Conservation (phyloP, 2,113 vertebrate genomes). For the Hippocampus zosterae region DNA sequence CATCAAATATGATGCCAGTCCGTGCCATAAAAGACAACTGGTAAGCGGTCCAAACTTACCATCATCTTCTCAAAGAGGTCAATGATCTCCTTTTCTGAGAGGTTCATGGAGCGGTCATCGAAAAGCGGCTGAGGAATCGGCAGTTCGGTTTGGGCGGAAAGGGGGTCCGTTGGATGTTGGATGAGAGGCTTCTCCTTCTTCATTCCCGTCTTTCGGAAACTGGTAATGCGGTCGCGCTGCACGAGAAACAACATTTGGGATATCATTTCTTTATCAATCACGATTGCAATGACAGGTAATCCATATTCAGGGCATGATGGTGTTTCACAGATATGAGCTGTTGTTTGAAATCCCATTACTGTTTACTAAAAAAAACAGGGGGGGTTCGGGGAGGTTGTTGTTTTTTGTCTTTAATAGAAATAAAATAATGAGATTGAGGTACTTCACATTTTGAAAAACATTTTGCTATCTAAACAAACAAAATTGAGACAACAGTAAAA, state of each 20-base stretch:
- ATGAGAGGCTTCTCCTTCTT: conserved; percentile 93
- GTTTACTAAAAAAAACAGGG: not conserved
- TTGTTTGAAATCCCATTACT: not conserved
- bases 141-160: conserved; percentile 77
- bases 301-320: no score
- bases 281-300: not conserved
- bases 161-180: conserved; percentile 89
- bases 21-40: not conserved
- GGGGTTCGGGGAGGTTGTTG: no score
- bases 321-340: not conserved
- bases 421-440: not conserved
- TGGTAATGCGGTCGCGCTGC: conserved; percentile 94
- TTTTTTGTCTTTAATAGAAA: no score
- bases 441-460: not conserved
- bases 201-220: conserved; percentile 85
- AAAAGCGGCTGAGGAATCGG: conserved; percentile 84
- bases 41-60: conserved; percentile 72
- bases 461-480: not conserved
- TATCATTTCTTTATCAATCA: conserved; percentile 1
- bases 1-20: not conserved
- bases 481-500: not conserved
- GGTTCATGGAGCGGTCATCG: conserved; percentile 88
- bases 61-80: conserved; percentile 99
- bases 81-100: conserved; percentile 96
- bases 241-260: conserved; percentile 57